phyloP scores from a whole-genome alignment of 64 coral and sea anemone species.

The Actinia tenebrosa region DNA sequence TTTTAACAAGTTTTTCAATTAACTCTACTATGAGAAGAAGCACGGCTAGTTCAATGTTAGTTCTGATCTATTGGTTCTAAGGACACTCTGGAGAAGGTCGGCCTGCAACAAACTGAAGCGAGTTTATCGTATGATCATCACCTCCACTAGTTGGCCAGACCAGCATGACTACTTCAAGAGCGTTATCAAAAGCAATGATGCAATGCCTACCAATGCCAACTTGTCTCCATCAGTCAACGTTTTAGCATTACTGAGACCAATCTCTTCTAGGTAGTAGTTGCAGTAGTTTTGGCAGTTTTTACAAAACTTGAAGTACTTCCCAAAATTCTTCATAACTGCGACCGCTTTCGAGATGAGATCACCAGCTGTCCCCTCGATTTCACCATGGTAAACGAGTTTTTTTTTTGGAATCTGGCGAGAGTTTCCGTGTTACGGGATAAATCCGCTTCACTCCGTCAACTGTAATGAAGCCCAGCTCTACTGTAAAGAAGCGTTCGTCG shows the following conservation, averaged over 20 bases:
- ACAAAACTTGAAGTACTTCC: slow-evolving; percentile 65
- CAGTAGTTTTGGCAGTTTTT: slow-evolving; percentile 79
- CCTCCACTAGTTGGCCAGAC: no score
- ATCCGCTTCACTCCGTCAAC: slow-evolving; percentile 23
- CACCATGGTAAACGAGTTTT: slow-evolving; percentile 34
- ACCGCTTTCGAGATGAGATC: slow-evolving; percentile 45
- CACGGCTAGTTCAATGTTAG: no score
- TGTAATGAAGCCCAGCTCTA: slow-evolving; percentile 38
- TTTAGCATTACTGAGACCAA: slow-evolving; percentile 17
- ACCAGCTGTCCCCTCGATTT: slow-evolving; percentile 14
- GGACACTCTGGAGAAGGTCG: no score
- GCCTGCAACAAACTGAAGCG: no score
- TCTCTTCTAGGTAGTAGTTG: slow-evolving; percentile 39
- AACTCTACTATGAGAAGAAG: no score
- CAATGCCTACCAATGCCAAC: background rate
- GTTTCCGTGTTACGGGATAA: background rate
- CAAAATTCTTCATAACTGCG: slow-evolving; percentile 53
- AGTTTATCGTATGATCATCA: no score
- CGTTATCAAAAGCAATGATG: background rate
- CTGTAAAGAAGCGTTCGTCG: slow-evolving; percentile 36
- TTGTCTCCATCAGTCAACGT: slow-evolving; percentile 29
- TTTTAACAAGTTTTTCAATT: no score
- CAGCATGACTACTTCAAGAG: background rate
- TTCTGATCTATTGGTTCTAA: no score
- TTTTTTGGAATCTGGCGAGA: background rate